These are phyloP conservation scores for Daktulosphaira vitifoliae DNA, from an alignment of 1,140 invertebrate species.

Conservation along the genomic window DNA sequence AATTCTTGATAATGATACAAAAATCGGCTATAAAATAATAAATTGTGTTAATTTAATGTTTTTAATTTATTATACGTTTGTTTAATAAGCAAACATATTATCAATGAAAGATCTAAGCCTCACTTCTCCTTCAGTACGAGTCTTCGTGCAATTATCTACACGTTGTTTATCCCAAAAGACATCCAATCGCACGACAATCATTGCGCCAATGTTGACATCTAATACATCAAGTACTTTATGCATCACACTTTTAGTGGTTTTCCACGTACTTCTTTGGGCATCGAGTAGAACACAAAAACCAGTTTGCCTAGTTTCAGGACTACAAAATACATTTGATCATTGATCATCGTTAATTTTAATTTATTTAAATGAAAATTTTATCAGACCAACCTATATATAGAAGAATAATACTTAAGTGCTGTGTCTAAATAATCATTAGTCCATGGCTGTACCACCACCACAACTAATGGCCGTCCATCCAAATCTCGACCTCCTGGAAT, in stretches of 20 bases:
- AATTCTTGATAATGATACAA: conserved; percentile 56
- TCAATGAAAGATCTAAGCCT: conserved; percentile 30
- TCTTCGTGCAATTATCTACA: conserved; percentile 59
- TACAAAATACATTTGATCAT: conserved; percentile 36
- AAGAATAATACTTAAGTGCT: conserved; percentile 52
- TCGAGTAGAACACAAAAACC: conserved; percentile 58
- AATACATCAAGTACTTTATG: conserved; percentile 49
- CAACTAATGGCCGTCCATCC: conserved; percentile 53
- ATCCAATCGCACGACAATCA: conserved; percentile 58
- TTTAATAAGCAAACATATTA: background rate
- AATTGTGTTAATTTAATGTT: background rate
- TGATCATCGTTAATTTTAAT: no score
- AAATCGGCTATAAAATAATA: conserved; percentile 50
- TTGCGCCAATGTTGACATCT: conserved; percentile 47
- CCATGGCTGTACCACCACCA: conserved; percentile 52
- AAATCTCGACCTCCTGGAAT: conserved; percentile 56
- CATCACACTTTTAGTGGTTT: conserved; percentile 53
- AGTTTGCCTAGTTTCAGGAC: conserved; percentile 45
- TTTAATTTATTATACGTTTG: background rate
- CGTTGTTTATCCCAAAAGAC: conserved; percentile 64
- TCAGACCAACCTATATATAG: conserved; percentile 51
- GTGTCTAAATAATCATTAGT: conserved; percentile 48
- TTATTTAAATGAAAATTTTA: no score
- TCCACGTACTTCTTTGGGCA: conserved; percentile 54
- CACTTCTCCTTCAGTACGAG: conserved; percentile 57